Evolutionary conservation across 2,797 vertebrate genomes (phyloP).

Genomic region (Triplophysa yarkandensis): DNA sequence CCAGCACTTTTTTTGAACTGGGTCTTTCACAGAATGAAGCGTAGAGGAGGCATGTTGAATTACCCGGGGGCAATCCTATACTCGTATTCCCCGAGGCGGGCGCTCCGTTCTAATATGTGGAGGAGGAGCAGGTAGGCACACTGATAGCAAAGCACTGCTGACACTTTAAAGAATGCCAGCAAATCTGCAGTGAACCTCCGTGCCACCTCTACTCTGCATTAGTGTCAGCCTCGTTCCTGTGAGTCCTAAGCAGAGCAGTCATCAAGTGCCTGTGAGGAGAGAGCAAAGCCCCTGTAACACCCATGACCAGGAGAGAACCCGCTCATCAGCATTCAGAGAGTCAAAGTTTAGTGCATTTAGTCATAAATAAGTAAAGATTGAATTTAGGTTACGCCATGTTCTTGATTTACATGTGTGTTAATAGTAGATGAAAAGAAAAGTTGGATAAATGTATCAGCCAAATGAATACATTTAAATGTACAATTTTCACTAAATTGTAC

Average conservation of each 20-base stretch:
- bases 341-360: slow-evolving; percentile 32
- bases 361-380: background rate
- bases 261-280: slow-evolving; percentile 62
- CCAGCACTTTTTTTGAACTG: slow-evolving; percentile 49
- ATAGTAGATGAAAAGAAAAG: background rate
- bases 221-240: slow-evolving; percentile 51
- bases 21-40: slow-evolving; percentile 53
- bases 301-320: slow-evolving; percentile 65
- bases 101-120: slow-evolving; percentile 70
- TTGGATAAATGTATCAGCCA: too few species aligned
- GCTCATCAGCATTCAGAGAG: slow-evolving; percentile 1
- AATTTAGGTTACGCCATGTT: background rate
- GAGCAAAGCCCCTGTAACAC: slow-evolving; percentile 58
- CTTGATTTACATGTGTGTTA: background rate
- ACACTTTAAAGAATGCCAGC: slow-evolving; percentile 74
- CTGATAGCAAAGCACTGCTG: slow-evolving; percentile 65
- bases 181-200: slow-evolving; percentile 63
- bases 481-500: too few species aligned
- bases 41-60: slow-evolving; percentile 63
- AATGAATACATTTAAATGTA: too few species aligned
- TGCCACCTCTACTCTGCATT: slow-evolving; percentile 52
- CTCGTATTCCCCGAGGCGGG: slow-evolving; percentile 63
- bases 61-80: slow-evolving; percentile 66
- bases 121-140: slow-evolving; percentile 58
- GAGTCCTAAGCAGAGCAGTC: slow-evolving; percentile 64